Percentiles rank a stretch among this genome's conserved stretches.
phyloP scores from a whole-genome alignment of 1,140 invertebrate genomes.

The Neomicropteryx cornuta region DNA sequence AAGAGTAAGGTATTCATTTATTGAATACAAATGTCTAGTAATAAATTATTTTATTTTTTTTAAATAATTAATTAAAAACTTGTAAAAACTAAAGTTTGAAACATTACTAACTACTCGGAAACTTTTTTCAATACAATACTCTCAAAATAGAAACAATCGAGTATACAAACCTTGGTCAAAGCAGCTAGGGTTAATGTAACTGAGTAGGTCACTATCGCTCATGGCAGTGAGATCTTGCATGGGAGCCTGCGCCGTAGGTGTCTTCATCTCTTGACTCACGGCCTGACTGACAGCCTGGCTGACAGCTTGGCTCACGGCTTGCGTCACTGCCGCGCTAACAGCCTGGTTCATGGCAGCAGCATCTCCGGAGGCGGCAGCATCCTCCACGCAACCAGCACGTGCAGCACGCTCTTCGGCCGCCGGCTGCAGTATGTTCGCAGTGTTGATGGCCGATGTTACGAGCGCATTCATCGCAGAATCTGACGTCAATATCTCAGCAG shows the following conservation, averaged over 20 bases:
- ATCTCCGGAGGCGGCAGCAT: conserved; percentile 40
- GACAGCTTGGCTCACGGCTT: conserved; percentile 46
- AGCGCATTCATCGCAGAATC: conserved; percentile 40
- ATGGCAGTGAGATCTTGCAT: conserved; percentile 64
- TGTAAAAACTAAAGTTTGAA: no score
- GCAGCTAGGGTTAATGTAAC: conserved; percentile 76
- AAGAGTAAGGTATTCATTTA: no score
- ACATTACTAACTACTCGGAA: no score
- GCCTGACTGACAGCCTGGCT: conserved; percentile 47
- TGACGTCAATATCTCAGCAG: conserved; percentile 47
- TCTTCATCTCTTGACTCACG: conserved; percentile 47
- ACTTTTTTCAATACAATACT: no score
- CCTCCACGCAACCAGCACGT: conserved; percentile 37
- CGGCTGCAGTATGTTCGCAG: conserved; percentile 32
- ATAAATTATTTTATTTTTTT: no score
- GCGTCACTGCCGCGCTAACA: conserved; percentile 40
- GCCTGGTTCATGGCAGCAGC: conserved; percentile 37
- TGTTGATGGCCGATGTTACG: conserved; percentile 37
- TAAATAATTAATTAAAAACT: no score
- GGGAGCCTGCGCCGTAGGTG: conserved; percentile 35
- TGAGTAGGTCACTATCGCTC: conserved; percentile 74
- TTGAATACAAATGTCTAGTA: no score
- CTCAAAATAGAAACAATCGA: not conserved
- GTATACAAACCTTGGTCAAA: conserved; percentile 61
- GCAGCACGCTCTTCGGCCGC: conserved; percentile 30